Percentiles rank a stretch among this genome's conserved stretches.
Conservation (phyloP, 2,888 invertebrate species). For the Parnassius smintheus region DNA sequence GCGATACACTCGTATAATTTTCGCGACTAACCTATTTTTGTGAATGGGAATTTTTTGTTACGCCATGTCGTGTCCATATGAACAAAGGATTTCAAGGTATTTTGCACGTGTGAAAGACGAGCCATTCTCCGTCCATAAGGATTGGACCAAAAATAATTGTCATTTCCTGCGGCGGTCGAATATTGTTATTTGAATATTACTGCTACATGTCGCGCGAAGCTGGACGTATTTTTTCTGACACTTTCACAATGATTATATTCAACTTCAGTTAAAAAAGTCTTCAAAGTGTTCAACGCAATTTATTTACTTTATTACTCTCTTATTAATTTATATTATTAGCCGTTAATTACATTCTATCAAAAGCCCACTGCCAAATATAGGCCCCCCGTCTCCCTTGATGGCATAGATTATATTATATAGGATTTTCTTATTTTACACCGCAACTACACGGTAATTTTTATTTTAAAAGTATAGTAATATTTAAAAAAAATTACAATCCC, state of each 20-base stretch:
- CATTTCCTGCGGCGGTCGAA: conserved; percentile 76
- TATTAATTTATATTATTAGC: background rate
- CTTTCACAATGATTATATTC: conserved; percentile 49
- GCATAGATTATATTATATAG: no score
- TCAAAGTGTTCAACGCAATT: conserved; percentile 40
- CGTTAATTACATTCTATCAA: no score
- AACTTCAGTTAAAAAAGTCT: conserved; percentile 47
- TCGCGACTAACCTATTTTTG: conserved; percentile 77
- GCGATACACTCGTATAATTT: conserved; percentile 42
- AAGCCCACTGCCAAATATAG: no score
- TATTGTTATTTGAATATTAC: conserved; percentile 43
- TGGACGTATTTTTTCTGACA: conserved; percentile 45
- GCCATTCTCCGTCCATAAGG: conserved; percentile 67
- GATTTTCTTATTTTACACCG: no score
- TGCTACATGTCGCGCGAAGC: conserved; percentile 41
- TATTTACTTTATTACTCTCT: conserved; percentile 18
- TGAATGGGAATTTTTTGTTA: conserved; percentile 75
- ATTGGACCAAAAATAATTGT: conserved; percentile 78
- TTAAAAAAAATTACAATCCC: no score
- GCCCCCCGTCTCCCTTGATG: no score
- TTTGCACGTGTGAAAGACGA: conserved; percentile 77
- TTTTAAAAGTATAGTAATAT: no score
- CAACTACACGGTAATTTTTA: no score
- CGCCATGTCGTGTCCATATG: conserved; percentile 48
- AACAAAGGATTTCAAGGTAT: conserved; percentile 72